Evolutionary conservation across 2,113 vertebrate genomes (phyloP), one percentile per base, ranked within the genome.

Genomic region (Bathybates hornii): DNA sequence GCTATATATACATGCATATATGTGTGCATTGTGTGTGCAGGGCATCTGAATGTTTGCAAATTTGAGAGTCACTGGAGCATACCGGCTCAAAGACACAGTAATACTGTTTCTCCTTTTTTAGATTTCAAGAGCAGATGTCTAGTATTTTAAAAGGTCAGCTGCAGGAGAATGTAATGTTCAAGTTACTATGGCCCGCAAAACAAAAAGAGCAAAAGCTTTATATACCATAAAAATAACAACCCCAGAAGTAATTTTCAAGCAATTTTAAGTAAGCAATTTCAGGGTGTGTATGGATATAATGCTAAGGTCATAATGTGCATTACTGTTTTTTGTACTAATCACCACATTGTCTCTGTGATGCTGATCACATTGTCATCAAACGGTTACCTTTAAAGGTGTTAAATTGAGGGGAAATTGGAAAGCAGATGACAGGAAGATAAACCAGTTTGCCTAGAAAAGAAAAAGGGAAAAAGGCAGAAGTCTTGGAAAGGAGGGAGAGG

Each of bases 281-380:
- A 41, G 24, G 17, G 63, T 6, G 12, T 38, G 83, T 16, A 29
- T 59, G 36, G 27, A 27, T 32, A 24, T 36, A n/a, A 36, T 24
- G 53, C 24, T 41, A 80, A 12, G 38, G 27, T 27, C 53, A 80
- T 68, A 45, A 53, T 63, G 80, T 53, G 21, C 32, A 17, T 71
- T 2, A 5, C 45, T 76, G 24, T 32, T 89, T 68, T 57, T 61
- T 66, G 19, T 6, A 53, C 27, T 43, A 36, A 52, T 82, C 61
- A 27, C 21, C 6, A 63, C 76, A 57, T 86, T 82, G 87, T 89
- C 87, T 87, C 92, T 93, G 92, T 95, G 93, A 91, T 94, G 93
- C 93, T 94, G 95, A 93, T 94, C 94, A 92, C 90, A 93, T 95
- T 91, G 90, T 92, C 93, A 91, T 92, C 57, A 43, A 82, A 87